Percentiles rank a stretch among this genome's conserved stretches.
Evolutionary conservation across 2,113 vertebrate species (phyloP).

Genomic region (Pseudois nayaur): DNA sequence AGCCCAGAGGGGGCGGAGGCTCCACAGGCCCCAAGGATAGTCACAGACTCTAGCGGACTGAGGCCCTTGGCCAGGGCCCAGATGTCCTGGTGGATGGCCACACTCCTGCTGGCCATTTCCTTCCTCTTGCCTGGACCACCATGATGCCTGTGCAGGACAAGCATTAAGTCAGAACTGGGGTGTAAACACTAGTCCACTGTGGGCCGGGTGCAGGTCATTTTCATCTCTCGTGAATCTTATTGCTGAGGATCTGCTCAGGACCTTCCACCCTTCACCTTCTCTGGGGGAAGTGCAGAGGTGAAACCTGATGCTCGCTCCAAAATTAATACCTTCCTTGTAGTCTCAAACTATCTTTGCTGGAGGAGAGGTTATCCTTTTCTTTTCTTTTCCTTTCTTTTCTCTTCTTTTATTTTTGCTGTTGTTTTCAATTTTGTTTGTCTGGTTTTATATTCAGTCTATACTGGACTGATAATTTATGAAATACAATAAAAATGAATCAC

Average conservation of each 20-base stretch:
- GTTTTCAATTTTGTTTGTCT: background rate
- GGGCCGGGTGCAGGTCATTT: background rate
- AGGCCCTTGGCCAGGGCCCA: accelerated
- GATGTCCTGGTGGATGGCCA: accelerated
- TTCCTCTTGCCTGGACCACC: background rate
- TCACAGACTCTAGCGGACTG: accelerated
- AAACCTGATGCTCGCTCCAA: background rate
- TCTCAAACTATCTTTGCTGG: background rate
- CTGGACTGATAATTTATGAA: background rate
- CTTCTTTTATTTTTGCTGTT: background rate
- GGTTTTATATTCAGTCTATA: background rate
- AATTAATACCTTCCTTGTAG: background rate
- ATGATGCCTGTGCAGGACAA: no score
- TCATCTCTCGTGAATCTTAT: accelerated
- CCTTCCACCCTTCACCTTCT: background rate
- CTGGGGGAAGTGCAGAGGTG: background rate
- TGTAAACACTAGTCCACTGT: accelerated
- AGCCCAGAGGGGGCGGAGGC: accelerated
- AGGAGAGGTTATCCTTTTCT: background rate
- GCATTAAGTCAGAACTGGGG: accelerated
- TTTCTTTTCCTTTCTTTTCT: background rate
- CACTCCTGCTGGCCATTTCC: background rate
- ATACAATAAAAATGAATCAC: background rate
- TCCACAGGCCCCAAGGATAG: accelerated
- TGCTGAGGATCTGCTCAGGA: no score